Conservation (phyloP, 2,888 invertebrate species). For the Vanessa cardui region DNA sequence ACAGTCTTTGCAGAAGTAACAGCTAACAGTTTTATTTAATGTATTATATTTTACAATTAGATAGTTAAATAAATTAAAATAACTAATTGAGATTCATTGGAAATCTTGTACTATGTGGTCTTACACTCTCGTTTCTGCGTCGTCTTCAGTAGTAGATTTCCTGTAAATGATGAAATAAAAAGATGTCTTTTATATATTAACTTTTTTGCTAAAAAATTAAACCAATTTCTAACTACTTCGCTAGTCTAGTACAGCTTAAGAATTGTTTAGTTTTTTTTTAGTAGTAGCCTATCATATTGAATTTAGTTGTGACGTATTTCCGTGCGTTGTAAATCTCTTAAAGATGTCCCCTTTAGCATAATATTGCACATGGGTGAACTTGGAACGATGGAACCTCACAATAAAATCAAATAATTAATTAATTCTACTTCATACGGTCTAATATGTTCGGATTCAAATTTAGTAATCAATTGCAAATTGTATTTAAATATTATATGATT, state of each 20-base stretch:
- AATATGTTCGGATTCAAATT: slow-evolving; percentile 19
- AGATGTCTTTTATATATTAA: neutral
- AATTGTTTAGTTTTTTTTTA: too few species aligned
- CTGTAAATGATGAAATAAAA: slow-evolving; percentile 50
- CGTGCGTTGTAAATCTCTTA: too few species aligned
- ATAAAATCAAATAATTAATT: too few species aligned
- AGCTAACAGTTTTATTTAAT: slow-evolving; percentile 27
- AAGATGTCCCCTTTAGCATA: too few species aligned
- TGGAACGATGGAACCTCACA: too few species aligned
- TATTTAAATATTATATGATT: neutral
- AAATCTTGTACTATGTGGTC: slow-evolving; percentile 73
- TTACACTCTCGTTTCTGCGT: slow-evolving; percentile 79
- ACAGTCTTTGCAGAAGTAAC: slow-evolving; percentile 71
- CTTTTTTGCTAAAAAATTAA: neutral
- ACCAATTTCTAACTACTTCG: neutral
- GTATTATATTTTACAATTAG: slow-evolving; percentile 46
- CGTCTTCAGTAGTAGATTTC: slow-evolving; percentile 83
- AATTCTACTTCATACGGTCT: neutral
- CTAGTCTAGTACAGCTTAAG: too few species aligned
- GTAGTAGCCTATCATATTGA: too few species aligned
- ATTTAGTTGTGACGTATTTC: too few species aligned
- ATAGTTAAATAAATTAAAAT: slow-evolving; percentile 57
- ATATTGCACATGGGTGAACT: too few species aligned
- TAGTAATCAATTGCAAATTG: neutral
- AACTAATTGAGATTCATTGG: slow-evolving; percentile 81